A percentile compares a stretch with the other conserved stretches of the same genome.
These are phyloP conservation scores for Steatocranus sp. DNA, from an alignment of 2,797 vertebrate genomes.

Conservation along the genomic window DNA sequence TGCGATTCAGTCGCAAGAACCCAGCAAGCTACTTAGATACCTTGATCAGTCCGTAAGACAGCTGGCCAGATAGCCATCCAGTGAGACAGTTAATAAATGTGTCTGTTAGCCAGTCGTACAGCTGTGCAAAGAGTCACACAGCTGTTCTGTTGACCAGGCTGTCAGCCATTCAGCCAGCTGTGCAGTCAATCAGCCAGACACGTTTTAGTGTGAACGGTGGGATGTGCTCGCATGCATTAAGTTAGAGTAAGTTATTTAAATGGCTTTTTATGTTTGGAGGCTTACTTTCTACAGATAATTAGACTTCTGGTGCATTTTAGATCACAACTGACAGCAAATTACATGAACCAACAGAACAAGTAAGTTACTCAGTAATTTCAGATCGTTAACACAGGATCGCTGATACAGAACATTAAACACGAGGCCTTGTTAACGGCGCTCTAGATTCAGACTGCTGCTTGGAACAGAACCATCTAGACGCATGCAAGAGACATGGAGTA, in stretches of 20 bases:
- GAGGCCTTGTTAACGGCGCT: background rate
- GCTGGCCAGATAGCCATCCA: constrained; percentile 26
- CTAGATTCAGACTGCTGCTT: background rate
- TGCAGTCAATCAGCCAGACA: background rate
- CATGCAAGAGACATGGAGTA: background rate
- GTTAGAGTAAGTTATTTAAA: background rate
- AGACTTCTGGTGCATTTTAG: background rate
- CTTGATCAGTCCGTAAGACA: constrained; percentile 17
- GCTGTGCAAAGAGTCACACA: constrained; percentile 39
- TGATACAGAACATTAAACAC: background rate
- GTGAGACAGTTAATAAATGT: constrained; percentile 32
- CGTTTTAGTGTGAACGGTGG: background rate
- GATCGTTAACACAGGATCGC: background rate
- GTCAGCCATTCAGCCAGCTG: constrained; percentile 21
- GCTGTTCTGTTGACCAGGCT: constrained; percentile 27
- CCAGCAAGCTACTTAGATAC: background rate
- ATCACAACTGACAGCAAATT: background rate
- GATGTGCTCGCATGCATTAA: background rate
- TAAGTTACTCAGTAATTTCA: background rate
- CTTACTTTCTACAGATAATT: background rate
- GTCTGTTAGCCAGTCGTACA: constrained; percentile 32
- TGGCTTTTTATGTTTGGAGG: background rate
- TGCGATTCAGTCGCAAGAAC: background rate
- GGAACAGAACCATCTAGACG: background rate
- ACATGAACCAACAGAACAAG: background rate